Percentiles rank a stretch among this genome's conserved stretches.
These are phyloP conservation scores for Pterocles burchelli DNA, from an alignment of 2,113 vertebrate genomes.

Conservation along the genomic window DNA sequence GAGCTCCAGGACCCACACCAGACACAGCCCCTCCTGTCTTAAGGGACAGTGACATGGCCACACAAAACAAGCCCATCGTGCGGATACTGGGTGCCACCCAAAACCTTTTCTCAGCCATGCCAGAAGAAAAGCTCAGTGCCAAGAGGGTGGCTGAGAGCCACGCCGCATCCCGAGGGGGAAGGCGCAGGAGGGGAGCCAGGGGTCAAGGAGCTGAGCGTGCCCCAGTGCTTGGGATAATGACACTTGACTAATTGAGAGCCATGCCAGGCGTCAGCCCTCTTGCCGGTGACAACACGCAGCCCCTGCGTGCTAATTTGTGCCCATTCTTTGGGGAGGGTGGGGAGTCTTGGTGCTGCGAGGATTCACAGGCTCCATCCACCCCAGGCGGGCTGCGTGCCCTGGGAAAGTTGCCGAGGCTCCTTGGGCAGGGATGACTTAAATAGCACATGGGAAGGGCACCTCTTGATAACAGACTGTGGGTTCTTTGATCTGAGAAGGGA, in stretches of 20 bases:
- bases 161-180: neutral
- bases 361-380: neutral
- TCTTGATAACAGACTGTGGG: neutral
- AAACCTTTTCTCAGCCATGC: neutral
- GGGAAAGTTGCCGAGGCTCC: neutral
- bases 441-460: neutral
- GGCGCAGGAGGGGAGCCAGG: neutral
- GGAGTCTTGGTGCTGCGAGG: neutral
- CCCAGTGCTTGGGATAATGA: neutral
- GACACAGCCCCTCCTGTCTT: neutral
- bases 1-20: neutral
- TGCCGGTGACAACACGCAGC: neutral
- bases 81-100: neutral
- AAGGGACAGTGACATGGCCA: neutral
- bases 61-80: neutral
- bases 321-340: neutral
- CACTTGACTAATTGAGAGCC: neutral
- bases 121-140: neutral
- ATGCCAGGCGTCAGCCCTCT: neutral
- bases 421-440: neutral
- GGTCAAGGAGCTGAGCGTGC: conserved; percentile 26
- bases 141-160: neutral
- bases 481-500: neutral
- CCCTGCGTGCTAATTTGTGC: neutral
- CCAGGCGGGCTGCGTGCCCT: neutral